These are phyloP conservation scores for Conger conger DNA, from an alignment of 2,113 vertebrate genomes.

Conservation along the genomic window DNA sequence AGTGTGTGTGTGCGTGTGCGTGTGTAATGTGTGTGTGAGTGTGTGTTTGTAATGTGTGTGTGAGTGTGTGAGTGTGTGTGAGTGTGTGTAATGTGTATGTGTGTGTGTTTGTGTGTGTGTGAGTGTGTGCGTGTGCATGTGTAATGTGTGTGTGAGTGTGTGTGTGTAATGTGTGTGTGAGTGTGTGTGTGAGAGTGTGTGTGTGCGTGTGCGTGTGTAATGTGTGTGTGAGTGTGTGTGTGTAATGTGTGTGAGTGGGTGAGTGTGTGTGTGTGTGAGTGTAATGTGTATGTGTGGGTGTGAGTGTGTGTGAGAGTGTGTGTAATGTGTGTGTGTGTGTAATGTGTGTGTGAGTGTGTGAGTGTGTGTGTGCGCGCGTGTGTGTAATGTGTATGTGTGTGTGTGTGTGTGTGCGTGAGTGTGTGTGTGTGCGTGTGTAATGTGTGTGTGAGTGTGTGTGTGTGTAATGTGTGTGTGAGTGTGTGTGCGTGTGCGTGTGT, in stretches of 20 bases:
- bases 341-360: constrained; percentile 82
- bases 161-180: no score
- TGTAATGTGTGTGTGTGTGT: no score
- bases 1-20: constrained; percentile 55
- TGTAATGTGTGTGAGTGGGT: constrained; percentile 35
- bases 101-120: constrained; percentile 64
- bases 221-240: no score
- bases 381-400: no score
- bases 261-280: constrained; percentile 57
- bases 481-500: constrained; percentile 64
- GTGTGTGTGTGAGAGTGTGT: no score
- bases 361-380: no score
- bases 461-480: constrained; percentile 18
- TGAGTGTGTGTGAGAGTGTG: no score
- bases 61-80: no score
- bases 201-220: constrained; percentile 64
- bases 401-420: constrained; percentile 62
- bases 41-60: constrained; percentile 71
- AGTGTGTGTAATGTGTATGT: no score
- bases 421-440: not conserved
- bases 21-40: constrained; percentile 40
- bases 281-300: no score
- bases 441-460: constrained; percentile 61
- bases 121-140: constrained; percentile 64
- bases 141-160: no score